These are phyloP conservation scores for Acanthoscelides obtectus DNA, from an alignment of 2,888 invertebrate species.

Conservation along the genomic window DNA sequence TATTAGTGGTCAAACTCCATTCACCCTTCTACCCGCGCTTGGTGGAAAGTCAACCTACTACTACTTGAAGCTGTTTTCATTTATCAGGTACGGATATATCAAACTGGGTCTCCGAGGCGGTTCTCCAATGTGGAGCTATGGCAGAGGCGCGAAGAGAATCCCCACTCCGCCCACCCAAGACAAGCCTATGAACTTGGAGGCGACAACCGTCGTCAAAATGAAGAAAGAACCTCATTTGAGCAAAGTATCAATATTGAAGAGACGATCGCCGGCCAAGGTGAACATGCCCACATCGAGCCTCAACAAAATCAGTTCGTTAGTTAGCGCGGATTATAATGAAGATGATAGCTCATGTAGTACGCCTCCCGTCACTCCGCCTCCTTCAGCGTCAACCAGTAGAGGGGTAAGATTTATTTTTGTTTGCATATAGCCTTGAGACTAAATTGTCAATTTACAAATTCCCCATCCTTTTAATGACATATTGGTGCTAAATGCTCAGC, in stretches of 20 bases:
- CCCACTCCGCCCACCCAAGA: constrained; percentile 36
- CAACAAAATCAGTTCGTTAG: constrained; percentile 49
- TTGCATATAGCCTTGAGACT: too few species aligned
- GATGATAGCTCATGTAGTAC: constrained; percentile 53
- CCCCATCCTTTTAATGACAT: too few species aligned
- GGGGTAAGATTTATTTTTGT: constrained; percentile 30
- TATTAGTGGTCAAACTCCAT: too few species aligned
- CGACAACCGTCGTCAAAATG: constrained; percentile 29
- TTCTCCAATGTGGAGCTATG: constrained; percentile 60
- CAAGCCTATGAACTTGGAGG: constrained; percentile 15
- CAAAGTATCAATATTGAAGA: constrained; percentile 58
- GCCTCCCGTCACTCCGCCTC: constrained; percentile 54
- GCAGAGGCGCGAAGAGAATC: constrained; percentile 44
- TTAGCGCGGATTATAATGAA: constrained; percentile 57
- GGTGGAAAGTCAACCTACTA: too few species aligned
- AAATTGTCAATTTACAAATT: too few species aligned
- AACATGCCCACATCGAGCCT: constrained; percentile 43
- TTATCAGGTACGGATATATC: constrained; percentile 52
- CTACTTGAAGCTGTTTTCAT: too few species aligned
- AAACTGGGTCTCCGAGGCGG: constrained; percentile 62
- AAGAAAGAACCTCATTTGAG: constrained; percentile 50
- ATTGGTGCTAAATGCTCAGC: too few species aligned
- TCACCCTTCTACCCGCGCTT: too few species aligned
- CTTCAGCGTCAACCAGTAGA: constrained; percentile 34
- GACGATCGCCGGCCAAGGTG: constrained; percentile 45